A percentile compares a stretch with the other conserved stretches of the same genome.
Conservation (phyloP, 2,113 vertebrate genomes). For the Eptesicus fuscus region DNA sequence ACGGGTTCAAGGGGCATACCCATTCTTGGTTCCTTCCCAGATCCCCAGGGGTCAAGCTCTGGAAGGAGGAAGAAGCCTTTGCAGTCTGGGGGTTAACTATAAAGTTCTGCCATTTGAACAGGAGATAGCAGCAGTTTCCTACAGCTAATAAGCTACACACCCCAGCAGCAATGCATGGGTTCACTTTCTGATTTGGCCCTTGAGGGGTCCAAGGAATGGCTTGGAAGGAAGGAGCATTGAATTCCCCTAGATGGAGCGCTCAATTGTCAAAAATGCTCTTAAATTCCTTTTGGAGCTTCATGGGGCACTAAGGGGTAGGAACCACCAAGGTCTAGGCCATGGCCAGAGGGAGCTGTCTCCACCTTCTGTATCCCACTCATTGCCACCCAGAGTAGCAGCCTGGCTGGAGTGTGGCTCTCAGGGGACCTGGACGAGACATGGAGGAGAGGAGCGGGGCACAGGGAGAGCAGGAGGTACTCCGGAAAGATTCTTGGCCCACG, state of each 20-base stretch:
- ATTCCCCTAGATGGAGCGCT: not conserved
- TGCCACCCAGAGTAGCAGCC: not conserved
- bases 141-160: not conserved
- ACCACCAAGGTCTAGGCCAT: not conserved
- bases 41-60: not conserved
- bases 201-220: not conserved
- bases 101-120: not conserved
- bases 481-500: not conserved
- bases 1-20: fast-evolving
- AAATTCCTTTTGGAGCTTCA: not conserved
- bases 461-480: not conserved
- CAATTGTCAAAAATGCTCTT: not conserved
- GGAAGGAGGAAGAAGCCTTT: not conserved
- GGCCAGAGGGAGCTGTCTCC: not conserved
- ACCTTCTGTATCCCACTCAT: not conserved
- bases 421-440: not conserved
- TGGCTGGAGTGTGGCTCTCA: not conserved
- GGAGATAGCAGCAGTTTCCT: not conserved
- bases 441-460: not conserved
- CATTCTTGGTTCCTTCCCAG: not conserved
- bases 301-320: not conserved
- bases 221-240: not conserved
- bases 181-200: not conserved
- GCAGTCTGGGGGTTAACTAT: not conserved
- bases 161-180: fast-evolving